phyloP scores from a whole-genome alignment of 2,797 vertebrate genomes.

The Petrocephalus schoutedeni region DNA sequence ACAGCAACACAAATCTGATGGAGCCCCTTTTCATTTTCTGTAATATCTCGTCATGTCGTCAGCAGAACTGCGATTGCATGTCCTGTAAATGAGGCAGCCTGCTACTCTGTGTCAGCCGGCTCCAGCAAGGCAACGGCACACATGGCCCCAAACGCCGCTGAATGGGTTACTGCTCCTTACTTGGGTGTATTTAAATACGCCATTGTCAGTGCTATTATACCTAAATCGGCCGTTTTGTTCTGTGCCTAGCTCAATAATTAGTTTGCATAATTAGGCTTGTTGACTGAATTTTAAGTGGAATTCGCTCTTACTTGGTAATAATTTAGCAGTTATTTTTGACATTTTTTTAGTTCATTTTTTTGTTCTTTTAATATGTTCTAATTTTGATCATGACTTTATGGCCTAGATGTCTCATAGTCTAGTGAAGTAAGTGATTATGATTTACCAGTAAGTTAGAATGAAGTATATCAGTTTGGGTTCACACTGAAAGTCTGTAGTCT shows the following conservation, averaged over 20 bases:
- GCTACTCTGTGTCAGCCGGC: background rate
- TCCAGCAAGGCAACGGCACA: background rate
- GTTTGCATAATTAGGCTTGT: background rate
- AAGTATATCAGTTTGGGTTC: background rate
- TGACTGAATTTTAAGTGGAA: background rate
- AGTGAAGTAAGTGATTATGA: background rate
- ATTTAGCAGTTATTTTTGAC: background rate
- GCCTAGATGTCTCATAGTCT: background rate
- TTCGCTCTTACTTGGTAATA: background rate
- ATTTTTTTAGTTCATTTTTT: too few species aligned
- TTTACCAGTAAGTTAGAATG: background rate
- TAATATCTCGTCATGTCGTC: conserved; percentile 1
- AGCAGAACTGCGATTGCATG: background rate
- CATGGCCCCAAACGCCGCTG: background rate
- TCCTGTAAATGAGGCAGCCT: background rate
- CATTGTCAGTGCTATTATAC: background rate
- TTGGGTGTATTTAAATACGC: background rate
- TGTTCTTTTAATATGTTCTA: background rate
- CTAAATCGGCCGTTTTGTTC: background rate
- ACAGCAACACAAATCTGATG: background rate
- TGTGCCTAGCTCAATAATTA: background rate
- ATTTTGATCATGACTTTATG: background rate
- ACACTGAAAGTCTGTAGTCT: background rate
- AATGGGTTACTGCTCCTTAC: background rate
- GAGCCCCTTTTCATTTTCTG: conserved; percentile 9